These are phyloP conservation scores for Siniperca undulata DNA, from an alignment of 2,797 vertebrate species.

Conservation along the genomic window DNA sequence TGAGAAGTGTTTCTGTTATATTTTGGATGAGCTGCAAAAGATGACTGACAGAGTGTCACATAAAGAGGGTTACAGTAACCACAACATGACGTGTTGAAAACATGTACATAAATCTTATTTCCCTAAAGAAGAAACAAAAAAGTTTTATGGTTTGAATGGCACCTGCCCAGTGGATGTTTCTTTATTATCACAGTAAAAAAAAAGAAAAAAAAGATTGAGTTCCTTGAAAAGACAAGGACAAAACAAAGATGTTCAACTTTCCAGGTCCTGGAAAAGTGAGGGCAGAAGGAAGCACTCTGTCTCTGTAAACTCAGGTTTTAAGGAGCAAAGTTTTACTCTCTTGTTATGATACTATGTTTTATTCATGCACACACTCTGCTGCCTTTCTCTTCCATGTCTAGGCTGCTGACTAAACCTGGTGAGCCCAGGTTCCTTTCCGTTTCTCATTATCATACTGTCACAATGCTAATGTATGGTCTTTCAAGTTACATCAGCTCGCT, in stretches of 20 bases:
- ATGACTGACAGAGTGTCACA: background rate
- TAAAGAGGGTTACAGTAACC: background rate
- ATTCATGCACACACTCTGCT: conserved; percentile 47
- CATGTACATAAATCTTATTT: background rate
- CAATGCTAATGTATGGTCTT: conserved; percentile 21
- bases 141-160: background rate
- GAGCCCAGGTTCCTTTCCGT: conserved; percentile 3
- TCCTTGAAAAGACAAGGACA: background rate
- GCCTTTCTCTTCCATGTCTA: conserved; percentile 8
- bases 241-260: background rate
- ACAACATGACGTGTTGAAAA: background rate
- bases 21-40: background rate
- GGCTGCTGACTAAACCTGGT: background rate
- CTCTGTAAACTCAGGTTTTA: conserved; percentile 13
- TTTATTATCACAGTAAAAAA: background rate
- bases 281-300: background rate
- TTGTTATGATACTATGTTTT: conserved; percentile 44
- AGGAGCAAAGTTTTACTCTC: conserved; percentile 21
- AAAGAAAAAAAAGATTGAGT: background rate
- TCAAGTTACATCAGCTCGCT: conserved; percentile 19
- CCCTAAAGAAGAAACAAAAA: background rate
- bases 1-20: background rate
- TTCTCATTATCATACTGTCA: conserved; percentile 29
- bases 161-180: background rate
- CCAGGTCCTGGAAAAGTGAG: background rate